Conservation (phyloP, 2,797 vertebrate genomes). For the Cirrhinus molitorella region DNA sequence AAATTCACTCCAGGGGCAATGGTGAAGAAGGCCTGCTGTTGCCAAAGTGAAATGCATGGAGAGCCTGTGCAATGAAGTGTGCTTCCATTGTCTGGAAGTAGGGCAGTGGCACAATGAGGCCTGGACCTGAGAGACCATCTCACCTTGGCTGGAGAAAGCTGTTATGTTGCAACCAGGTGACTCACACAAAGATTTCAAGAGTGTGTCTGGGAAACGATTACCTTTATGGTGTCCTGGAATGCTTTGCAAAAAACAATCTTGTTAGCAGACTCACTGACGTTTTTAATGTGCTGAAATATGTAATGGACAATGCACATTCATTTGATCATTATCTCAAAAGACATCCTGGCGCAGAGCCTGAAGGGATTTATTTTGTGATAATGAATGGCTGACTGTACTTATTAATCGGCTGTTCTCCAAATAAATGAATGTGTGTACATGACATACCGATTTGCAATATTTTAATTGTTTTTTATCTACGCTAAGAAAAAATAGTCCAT, state of each 20-base stretch:
- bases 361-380: not conserved
- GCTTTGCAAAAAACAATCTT: slow-evolving; percentile 23
- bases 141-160: slow-evolving; percentile 54
- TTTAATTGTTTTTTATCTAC: not conserved
- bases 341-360: not conserved
- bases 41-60: slow-evolving; percentile 55
- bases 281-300: slow-evolving; percentile 20
- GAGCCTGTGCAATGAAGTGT: slow-evolving; percentile 60
- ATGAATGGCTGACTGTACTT: not conserved
- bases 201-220: slow-evolving; percentile 41
- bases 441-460: not conserved
- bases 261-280: slow-evolving; percentile 12
- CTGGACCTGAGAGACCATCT: slow-evolving; percentile 59
- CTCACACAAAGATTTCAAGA: slow-evolving; percentile 40
- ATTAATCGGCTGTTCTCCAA: not conserved
- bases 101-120: slow-evolving; percentile 64
- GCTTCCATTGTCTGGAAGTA: slow-evolving; percentile 67
- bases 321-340: slow-evolving; percentile 14
- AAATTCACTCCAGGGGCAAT: slow-evolving; percentile 59
- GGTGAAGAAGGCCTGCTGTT: slow-evolving; percentile 52
- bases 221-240: slow-evolving; percentile 24
- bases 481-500: not conserved
- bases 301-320: slow-evolving; percentile 9
- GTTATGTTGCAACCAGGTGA: slow-evolving; percentile 54
- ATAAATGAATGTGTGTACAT: not conserved